Percentiles rank a stretch among this genome's conserved stretches.
phyloP scores from a whole-genome alignment of 2,888 invertebrate genomes.

The Chymomyza amoena region DNA sequence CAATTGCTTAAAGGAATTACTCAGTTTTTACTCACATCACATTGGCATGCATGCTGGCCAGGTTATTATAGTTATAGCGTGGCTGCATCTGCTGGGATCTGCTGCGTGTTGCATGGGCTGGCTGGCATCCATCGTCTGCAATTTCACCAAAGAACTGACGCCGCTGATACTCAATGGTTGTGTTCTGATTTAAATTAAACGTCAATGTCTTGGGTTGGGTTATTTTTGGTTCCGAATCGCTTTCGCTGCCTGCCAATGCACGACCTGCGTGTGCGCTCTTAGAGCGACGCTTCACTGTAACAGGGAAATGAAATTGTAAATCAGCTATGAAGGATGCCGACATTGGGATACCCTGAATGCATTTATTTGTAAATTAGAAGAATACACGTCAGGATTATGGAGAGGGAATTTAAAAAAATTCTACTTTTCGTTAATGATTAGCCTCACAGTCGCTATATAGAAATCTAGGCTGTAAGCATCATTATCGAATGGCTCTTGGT shows the following conservation, averaged over 20 bases:
- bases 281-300: constrained; percentile 77
- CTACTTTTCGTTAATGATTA: too few relatives aligned
- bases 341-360: too few relatives aligned
- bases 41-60: constrained; percentile 78
- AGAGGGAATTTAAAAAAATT: too few relatives aligned
- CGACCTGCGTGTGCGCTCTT: constrained; percentile 78
- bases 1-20: not conserved
- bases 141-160: constrained; percentile 76
- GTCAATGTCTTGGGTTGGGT: constrained; percentile 76
- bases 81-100: constrained; percentile 27
- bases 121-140: constrained; percentile 42
- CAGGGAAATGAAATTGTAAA: not conserved
- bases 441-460: too few relatives aligned
- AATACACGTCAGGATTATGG: too few relatives aligned
- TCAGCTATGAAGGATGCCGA: too few relatives aligned
- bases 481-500: too few relatives aligned
- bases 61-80: constrained; percentile 72
- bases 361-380: too few relatives aligned
- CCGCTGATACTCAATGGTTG: constrained; percentile 76
- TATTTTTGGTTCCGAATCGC: constrained; percentile 70
- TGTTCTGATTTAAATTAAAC: constrained; percentile 78
- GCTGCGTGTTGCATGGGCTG: constrained; percentile 21
- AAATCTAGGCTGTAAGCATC: too few relatives aligned
- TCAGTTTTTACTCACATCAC: constrained; percentile 76
- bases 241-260: constrained; percentile 59